These are phyloP conservation scores for Monochamus alternatus DNA, from an alignment of 2,888 invertebrate genomes.

Conservation along the genomic window DNA sequence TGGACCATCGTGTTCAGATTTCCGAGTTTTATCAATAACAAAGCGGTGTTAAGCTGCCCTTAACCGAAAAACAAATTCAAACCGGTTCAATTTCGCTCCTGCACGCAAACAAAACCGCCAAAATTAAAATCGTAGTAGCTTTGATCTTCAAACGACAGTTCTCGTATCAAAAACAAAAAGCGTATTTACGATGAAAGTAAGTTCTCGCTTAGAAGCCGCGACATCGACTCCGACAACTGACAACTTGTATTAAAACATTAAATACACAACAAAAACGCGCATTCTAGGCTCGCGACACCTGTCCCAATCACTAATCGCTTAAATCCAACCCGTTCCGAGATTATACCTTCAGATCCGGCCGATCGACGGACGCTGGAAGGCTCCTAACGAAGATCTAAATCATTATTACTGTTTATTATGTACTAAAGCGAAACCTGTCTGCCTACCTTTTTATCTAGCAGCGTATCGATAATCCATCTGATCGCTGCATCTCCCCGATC, in stretches of 20 bases:
- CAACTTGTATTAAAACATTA: conserved; percentile 41
- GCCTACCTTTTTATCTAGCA: conserved; percentile 28
- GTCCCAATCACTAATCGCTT: conserved; percentile 44
- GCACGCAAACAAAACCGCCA: no score
- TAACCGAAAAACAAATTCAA: no score
- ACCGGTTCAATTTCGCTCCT: no score
- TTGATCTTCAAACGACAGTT: no score
- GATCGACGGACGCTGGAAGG: not conserved
- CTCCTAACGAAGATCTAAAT: conserved; percentile 23
- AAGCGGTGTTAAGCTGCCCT: no score
- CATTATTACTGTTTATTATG: conserved; percentile 26
- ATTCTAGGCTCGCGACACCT: conserved; percentile 43
- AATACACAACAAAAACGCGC: conserved; percentile 34
- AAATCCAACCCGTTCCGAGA: conserved; percentile 43
- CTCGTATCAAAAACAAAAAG: not conserved
- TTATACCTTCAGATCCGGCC: conserved; percentile 47
- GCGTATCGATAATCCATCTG: conserved; percentile 27
- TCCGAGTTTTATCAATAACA: no score
- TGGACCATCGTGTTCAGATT: no score
- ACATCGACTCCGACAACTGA: conserved; percentile 26
- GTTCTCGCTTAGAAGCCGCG: not conserved
- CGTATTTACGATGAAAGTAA: conserved; percentile 2
- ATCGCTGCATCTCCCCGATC: conserved; percentile 29
- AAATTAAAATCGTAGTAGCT: no score
- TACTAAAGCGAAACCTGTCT: conserved; percentile 29